Evolutionary conservation across 2,888 invertebrate species (phyloP), one percentile per base, ranked within the genome.

Genomic region (Agriopis leucophaearia): DNA sequence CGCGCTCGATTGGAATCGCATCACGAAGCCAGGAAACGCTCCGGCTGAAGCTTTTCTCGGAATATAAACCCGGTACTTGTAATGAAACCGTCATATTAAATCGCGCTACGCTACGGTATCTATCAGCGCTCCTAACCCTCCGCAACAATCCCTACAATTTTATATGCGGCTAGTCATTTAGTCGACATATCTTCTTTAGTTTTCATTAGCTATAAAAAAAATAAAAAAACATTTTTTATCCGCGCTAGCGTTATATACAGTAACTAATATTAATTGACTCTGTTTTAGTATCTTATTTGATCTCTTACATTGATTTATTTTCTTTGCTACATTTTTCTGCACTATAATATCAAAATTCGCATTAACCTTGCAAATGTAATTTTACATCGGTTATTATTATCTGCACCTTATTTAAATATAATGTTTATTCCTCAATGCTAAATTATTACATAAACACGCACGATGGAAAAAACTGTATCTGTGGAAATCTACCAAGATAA

Each of bases 11-110:
- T 78, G 40, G 71, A 84, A 89, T 90, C 90, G 56, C 78, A 78
- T 84, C 88, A 90, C 89, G 89, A 89, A 85, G 62, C 75, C 83
- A 87, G 88, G 88, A 88, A 89, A 87, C 74, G 81, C 45, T 74
- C 62, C 75, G 74, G 77, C 48, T 55, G 48, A 55, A 48, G 80
- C 78, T 82, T 73, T 72, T 82, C 84, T 82, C 74, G 74, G 81
- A 81, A 85, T 82, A 83, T 81, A 78, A 81, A 83, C 80, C 78
- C 74, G 78, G 68, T 69, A 66, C 75, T 71, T 74, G 71, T 87
- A 88, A 89, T 88, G 85, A 87, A 88, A 80, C 75, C 74, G 81
- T 85, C 82, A 81, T 82, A 77, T 72, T 73, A 70, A 72, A 45
- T 8, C 77, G 76, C 73, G 61, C 13, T 42, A n/a, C n/a, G n/a